Evolutionary conservation across 2,113 vertebrate species (phyloP).

Genomic region (Crypturellus undulatus): DNA sequence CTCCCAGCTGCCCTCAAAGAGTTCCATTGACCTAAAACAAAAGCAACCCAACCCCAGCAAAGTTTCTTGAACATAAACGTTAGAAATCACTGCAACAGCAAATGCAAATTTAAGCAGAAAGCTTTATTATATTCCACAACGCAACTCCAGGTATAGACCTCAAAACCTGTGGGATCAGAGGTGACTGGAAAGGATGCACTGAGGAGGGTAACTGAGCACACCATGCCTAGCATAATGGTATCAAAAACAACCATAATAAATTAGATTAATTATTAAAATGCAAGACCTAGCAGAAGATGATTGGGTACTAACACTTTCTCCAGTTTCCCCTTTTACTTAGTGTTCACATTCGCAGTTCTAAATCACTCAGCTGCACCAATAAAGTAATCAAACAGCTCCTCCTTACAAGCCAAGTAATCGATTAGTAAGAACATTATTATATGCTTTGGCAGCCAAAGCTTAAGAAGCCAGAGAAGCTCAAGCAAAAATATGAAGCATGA

Average conservation of each 20-base stretch:
- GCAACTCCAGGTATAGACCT: not conserved
- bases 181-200: not conserved
- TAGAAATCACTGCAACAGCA: not conserved
- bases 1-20: too few relatives aligned
- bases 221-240: not conserved
- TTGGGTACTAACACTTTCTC: not conserved
- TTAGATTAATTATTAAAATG: not conserved
- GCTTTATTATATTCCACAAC: not conserved
- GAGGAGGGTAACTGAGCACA: not conserved
- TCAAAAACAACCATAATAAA: not conserved
- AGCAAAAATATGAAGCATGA: not conserved
- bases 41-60: not conserved
- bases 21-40: not conserved
- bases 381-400: not conserved
- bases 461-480: not conserved
- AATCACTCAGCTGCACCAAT: not conserved
- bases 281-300: not conserved
- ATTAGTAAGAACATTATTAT: not conserved
- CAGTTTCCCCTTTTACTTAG: not conserved
- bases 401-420: not conserved
- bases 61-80: not conserved
- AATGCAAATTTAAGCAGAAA: not conserved
- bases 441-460: not conserved
- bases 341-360: not conserved
- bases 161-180: not conserved